phyloP scores from a whole-genome alignment of 2,888 invertebrate genomes.

The Cataglyphis rosenhaueri region DNA sequence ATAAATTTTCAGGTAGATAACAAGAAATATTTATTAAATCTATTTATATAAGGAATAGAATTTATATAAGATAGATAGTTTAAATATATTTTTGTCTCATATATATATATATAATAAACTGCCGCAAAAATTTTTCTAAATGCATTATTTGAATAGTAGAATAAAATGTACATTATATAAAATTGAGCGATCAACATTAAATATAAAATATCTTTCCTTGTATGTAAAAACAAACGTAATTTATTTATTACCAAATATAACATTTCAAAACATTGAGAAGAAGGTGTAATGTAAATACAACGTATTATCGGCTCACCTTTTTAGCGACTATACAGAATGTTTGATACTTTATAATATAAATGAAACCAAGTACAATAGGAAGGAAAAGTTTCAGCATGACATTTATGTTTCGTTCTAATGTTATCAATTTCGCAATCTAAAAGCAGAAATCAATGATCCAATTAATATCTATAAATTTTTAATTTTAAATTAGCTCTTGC shows the following conservation, averaged over 20 bases:
- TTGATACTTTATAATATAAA: conserved; percentile 35
- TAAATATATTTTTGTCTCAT: not conserved
- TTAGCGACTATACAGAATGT: conserved; percentile 27
- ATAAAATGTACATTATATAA: not conserved
- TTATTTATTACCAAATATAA: not conserved
- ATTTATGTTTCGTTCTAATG: not conserved
- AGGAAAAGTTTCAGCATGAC: conserved; percentile 16
- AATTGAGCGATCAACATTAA: not conserved
- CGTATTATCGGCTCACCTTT: conserved; percentile 12
- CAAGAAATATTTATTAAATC: not conserved
- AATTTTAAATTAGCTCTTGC: not conserved
- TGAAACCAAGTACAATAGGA: not conserved
- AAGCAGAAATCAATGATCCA: not conserved
- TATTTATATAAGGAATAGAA: not conserved
- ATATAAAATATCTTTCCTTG: not conserved
- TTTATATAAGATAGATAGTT: not conserved
- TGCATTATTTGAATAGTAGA: not conserved
- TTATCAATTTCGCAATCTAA: conserved; percentile 28
- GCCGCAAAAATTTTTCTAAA: not conserved
- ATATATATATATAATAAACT: not conserved
- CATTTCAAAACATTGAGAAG: not conserved
- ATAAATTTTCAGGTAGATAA: not conserved
- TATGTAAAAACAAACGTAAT: not conserved
- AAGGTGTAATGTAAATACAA: not conserved
- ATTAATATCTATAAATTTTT: conserved; percentile 8